Evolutionary conservation across 2,797 vertebrate genomes (phyloP).

Genomic region (Siniperca scherzeri): DNA sequence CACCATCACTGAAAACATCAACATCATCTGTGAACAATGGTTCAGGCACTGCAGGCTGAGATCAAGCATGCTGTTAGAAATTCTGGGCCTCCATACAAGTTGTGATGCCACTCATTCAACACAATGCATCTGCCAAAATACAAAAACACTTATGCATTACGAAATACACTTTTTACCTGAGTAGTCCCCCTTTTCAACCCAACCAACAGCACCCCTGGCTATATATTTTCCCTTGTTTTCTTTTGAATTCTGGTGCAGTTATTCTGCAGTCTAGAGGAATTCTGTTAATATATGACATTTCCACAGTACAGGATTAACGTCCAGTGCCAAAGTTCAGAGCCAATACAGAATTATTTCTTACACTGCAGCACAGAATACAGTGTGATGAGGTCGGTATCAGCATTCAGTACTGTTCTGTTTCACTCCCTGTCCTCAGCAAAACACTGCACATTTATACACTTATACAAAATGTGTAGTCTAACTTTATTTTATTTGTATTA

Average conservation of each 20-base stretch:
- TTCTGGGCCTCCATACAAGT: conserved; percentile 19
- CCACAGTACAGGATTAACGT: background rate
- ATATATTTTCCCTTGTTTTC: background rate
- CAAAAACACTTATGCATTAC: conserved; percentile 27
- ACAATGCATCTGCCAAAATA: conserved; percentile 54
- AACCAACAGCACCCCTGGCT: conserved; percentile 18
- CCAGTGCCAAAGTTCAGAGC: conserved; percentile 2
- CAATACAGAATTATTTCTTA: conserved; percentile 19
- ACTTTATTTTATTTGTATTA: background rate
- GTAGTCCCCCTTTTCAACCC: conserved; percentile 7
- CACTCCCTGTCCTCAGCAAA: conserved; percentile 4
- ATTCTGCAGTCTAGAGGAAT: conserved; percentile 6
- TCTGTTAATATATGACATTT: conserved; percentile 21
- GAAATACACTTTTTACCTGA: conserved; percentile 37
- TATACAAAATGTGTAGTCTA: background rate
- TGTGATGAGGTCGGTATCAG: background rate
- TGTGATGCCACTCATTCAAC: conserved; percentile 30
- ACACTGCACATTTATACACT: background rate
- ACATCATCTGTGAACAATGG: conserved; percentile 41
- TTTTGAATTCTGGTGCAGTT: conserved; percentile 21
- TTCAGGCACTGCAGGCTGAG: conserved; percentile 37
- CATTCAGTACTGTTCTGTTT: conserved; percentile 1
- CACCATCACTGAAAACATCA: conserved; percentile 36
- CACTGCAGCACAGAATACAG: background rate
- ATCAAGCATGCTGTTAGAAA: conserved; percentile 54